Evolutionary conservation across 2,888 invertebrate species (phyloP), one percentile per base, ranked within the genome.

Genomic region (Mongoloraphidia duomilia): DNA sequence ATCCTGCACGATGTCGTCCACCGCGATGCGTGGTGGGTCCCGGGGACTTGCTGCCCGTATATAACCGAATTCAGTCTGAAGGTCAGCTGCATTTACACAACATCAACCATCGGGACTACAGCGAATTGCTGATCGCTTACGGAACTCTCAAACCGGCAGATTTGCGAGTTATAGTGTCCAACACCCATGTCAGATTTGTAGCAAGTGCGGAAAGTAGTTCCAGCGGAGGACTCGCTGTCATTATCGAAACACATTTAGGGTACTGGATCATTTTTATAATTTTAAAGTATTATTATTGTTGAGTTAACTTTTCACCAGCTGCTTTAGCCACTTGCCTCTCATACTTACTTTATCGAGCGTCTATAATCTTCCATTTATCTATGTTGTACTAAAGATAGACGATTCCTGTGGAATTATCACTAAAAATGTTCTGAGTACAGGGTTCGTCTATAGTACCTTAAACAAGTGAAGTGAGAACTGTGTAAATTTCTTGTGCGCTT

Each of bases 11-110:
- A 17, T 77, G 77, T 56, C 73, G 92, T 47, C 74, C 78, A 36
- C 84, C 92, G 2, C 72, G 90, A 45, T 80, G 82, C 57, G 81
- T 82, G 42, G 75, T 79, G 46, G 86, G 87, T 36, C 80, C 86
- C 12, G 88, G 88, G 17, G 91, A 89, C 9, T 74, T 93, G 47
- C 68, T 95, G 55, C 89, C 92, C n/a, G 72, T 80, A 4, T 95
- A 87, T 69, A 84, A 83, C 56, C 68, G 70, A 45, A 77, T 78
- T 44, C 82, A 85, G 60, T 85, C 88, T 46, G 77, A 80, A 53
- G 92, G 91, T 8, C 93, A 93, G 61, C 80, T 84, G 58, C 77
- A 85, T 62, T 75, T 94, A 51, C 80, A 82, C 65, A 74, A 76
- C 53, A 79, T 88, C 54, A 84, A 83, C 63, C 74, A 76, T 52